These are phyloP conservation scores for Alosa sapidissima DNA, from an alignment of 2,797 vertebrate species.

Conservation along the genomic window DNA sequence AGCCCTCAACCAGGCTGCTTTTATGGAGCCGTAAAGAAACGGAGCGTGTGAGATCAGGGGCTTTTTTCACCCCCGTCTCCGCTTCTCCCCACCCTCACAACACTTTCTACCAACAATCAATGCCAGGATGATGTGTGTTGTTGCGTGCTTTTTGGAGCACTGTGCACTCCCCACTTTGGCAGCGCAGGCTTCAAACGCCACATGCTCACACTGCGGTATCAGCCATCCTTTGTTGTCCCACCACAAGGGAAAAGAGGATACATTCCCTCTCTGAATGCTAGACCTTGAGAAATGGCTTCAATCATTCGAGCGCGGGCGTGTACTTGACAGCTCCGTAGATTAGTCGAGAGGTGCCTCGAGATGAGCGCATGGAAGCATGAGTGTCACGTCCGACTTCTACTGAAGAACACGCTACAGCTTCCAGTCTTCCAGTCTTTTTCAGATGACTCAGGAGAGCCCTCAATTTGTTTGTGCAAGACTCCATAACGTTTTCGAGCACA, in stretches of 20 bases:
- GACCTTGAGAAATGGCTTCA: slow-evolving; percentile 49
- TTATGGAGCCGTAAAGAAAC: slow-evolving; percentile 25
- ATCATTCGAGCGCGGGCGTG: slow-evolving; percentile 40
- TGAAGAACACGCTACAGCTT: not conserved
- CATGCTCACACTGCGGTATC: not conserved
- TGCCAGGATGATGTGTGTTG: slow-evolving; percentile 20
- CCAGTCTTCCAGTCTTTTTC: not conserved
- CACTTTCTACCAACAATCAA: slow-evolving; percentile 31
- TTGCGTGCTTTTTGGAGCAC: slow-evolving; percentile 12
- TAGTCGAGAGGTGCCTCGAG: slow-evolving; percentile 31
- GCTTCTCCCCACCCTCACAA: slow-evolving; percentile 25
- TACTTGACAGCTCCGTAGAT: slow-evolving; percentile 49
- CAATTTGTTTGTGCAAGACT: slow-evolving; percentile 25
- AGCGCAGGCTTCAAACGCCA: not conserved
- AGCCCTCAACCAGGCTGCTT: slow-evolving; percentile 25
- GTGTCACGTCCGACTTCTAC: not conserved
- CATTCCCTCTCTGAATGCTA: slow-evolving; percentile 26
- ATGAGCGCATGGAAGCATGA: not conserved
- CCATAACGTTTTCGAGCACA: slow-evolving; percentile 26
- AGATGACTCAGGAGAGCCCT: slow-evolving; percentile 15
- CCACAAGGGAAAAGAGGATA: slow-evolving; percentile 27
- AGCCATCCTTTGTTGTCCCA: slow-evolving; percentile 25
- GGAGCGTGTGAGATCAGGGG: slow-evolving; percentile 23
- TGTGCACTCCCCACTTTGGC: not conserved
- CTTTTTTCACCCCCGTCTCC: slow-evolving; percentile 15